Evolutionary conservation across 1,140 invertebrate genomes (phyloP), one percentile per base, ranked within the genome.

Genomic region (Rhagoletis pomonella): DNA sequence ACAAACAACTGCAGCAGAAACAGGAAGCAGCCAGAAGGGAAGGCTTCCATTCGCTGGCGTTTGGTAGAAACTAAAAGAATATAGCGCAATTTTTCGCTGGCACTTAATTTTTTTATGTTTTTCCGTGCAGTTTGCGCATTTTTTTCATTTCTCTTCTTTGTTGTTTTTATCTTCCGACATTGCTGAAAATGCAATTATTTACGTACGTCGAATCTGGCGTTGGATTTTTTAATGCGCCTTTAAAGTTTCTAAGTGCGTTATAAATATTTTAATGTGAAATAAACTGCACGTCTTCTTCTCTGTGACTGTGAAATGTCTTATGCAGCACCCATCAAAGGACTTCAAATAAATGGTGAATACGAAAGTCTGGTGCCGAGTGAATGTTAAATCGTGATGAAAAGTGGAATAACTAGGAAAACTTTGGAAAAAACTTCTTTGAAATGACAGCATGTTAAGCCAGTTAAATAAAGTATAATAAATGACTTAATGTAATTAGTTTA

Each of bases 231-330:
- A 73, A 73, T 73, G 10, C 67, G 67, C 3, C 67, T 73, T 73
- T 73, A 73, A 73, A 73, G 39, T 47, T 73, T 73, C 67, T 73
- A 73, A 73, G 67, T 73, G 14, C 67, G 67, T 73, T 73, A 73
- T 73, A 47, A 73, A 73, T 73, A 73, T 44, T 73, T 73, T 73
- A 73, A 73, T 73, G 67, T 12, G 42, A 47, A 44, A 17, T 47
- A 73, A 73, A 73, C 67, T 73, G 39, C 12, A 73, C 42, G 17
- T 39, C 39, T 47, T 14, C 14, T 5, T 47, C 4, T 73, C 14
- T 44, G 39, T 44, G 42, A 44, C 39, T n/a, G 10, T 14, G 29
- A n/a, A 55, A 12, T 7, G 60, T n/a, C 17, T 62, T 62, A 12
- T 12, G 4, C 60, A 62, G 4, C 60, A 62, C 60, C 60, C 17